Conservation (phyloP, 2,113 vertebrate species). For the Leiothrix lutea region DNA sequence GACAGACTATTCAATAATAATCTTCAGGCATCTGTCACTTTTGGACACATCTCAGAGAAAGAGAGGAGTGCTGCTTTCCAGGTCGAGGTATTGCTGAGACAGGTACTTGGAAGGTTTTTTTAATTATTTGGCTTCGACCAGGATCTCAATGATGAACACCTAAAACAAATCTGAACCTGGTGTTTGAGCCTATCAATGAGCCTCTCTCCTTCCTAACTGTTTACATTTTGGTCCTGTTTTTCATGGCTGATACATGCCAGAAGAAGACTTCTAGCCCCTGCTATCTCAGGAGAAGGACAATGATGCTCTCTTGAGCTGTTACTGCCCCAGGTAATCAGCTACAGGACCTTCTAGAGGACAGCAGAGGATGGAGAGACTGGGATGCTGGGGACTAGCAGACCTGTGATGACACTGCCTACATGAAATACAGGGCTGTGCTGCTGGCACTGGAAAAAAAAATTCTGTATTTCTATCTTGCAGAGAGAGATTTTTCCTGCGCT, state of each 20-base stretch:
- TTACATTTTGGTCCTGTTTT: not conserved
- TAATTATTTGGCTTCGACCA: not conserved
- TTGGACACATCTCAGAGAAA: not conserved
- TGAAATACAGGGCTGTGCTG: not conserved
- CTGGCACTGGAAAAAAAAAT: not conserved
- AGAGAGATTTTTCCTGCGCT: not conserved
- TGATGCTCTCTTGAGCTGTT: not conserved
- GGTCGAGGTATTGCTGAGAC: accelerated
- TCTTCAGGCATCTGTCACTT: not conserved
- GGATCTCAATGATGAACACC: not conserved
- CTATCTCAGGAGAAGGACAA: not conserved
- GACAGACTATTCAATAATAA: not conserved
- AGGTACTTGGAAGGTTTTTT: not conserved
- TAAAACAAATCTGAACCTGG: not conserved
- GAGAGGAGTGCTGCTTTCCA: not conserved
- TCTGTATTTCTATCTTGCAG: not conserved
- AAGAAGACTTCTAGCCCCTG: not conserved
- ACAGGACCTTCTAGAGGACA: not conserved
- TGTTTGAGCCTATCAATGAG: not conserved
- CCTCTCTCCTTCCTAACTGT: not conserved
- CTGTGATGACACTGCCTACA: not conserved
- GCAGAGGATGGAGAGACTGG: not conserved
- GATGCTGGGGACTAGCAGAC: not conserved
- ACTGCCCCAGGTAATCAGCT: not conserved
- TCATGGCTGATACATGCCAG: not conserved